These are phyloP conservation scores for Chionomys nivalis DNA, from an alignment of 2,113 vertebrate genomes.

Conservation along the genomic window DNA sequence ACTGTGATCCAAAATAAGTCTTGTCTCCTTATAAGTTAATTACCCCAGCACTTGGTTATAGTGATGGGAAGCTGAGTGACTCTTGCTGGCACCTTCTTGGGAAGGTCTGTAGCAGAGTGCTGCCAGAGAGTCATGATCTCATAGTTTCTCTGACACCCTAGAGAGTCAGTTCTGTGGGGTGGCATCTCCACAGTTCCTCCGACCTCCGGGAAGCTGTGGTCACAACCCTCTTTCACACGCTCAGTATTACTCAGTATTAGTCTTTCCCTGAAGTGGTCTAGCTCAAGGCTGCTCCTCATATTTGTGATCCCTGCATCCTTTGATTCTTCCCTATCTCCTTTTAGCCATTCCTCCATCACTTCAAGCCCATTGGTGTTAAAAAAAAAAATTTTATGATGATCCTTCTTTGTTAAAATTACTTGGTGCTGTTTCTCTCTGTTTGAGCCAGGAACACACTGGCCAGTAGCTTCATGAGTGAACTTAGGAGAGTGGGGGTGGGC, in stretches of 20 bases:
- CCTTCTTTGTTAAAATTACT: constrained; percentile 29
- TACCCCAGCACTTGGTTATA: not conserved
- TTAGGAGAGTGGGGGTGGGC: not conserved
- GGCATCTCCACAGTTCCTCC: not conserved
- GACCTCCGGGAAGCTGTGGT: not conserved
- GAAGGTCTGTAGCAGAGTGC: not conserved
- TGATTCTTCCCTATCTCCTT: not conserved
- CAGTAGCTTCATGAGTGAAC: not conserved
- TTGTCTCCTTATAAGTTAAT: constrained; percentile 8
- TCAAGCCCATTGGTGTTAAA: not conserved
- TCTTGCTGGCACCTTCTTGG: not conserved
- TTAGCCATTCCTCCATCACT: not conserved
- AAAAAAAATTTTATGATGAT: not conserved
- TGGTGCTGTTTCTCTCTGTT: constrained; percentile 17
- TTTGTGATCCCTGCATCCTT: not conserved
- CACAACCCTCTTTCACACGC: not conserved
- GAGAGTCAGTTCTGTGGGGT: not conserved
- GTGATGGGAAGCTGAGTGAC: not conserved
- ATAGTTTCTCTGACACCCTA: not conserved
- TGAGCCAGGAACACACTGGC: not conserved
- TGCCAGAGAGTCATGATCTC: not conserved
- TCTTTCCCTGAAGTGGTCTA: not conserved
- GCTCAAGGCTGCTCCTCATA: not conserved
- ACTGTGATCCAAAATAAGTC: not conserved
- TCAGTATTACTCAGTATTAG: not conserved